Evolutionary conservation across 2,797 vertebrate genomes (phyloP).

Genomic region (Avahi laniger): DNA sequence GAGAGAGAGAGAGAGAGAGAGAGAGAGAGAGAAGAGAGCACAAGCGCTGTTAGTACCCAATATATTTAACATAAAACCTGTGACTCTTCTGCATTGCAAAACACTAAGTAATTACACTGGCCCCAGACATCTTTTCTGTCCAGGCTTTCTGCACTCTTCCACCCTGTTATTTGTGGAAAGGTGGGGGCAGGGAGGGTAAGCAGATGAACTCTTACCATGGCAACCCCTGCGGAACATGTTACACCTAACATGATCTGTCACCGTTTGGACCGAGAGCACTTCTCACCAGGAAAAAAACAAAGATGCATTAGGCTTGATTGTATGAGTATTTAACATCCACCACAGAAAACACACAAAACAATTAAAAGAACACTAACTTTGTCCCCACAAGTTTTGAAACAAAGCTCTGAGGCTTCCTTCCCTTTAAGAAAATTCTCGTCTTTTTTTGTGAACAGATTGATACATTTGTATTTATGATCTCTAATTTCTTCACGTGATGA

Average conservation of each 20-base stretch:
- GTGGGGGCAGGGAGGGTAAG: not conserved
- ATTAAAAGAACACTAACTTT: not conserved
- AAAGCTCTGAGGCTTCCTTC: not conserved
- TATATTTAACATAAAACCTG: constrained; percentile 14
- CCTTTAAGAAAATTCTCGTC: not conserved
- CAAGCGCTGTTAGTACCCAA: not conserved
- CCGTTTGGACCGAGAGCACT: constrained; percentile 32
- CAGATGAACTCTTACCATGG: constrained; percentile 67
- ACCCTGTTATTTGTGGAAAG: constrained; percentile 68
- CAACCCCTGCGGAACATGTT: constrained; percentile 51
- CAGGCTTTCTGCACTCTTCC: constrained; percentile 17
- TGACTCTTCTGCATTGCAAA: not conserved
- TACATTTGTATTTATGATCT: not conserved
- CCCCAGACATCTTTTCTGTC: constrained; percentile 20
- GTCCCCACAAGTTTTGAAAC: not conserved
- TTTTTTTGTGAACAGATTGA: not conserved
- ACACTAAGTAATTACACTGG: not conserved
- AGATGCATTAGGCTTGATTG: constrained; percentile 41
- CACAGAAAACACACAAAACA: constrained; percentile 35
- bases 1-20: no score
- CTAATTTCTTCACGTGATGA: not conserved
- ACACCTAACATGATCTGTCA: constrained; percentile 39
- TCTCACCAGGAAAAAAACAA: not conserved
- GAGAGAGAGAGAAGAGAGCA: not conserved
- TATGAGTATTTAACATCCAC: constrained; percentile 44